Percentiles rank a stretch among this genome's conserved stretches.
Evolutionary conservation across 2,797 vertebrate genomes (phyloP).

Genomic region (Orestias chungarensis): DNA sequence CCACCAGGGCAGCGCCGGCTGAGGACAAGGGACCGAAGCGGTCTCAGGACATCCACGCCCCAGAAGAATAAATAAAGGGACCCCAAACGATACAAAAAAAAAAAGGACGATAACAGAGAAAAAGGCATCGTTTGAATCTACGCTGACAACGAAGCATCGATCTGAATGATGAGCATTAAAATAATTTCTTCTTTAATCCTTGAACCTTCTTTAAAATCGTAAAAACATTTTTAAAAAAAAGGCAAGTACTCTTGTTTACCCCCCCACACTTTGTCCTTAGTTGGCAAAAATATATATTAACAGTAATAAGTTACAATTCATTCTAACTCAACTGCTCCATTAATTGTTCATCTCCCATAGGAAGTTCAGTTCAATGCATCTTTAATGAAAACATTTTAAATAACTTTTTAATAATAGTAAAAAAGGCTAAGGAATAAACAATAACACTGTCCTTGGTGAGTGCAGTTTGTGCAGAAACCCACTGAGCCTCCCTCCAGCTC

Average conservation of each 20-base stretch:
- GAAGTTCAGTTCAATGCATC: constrained; percentile 84
- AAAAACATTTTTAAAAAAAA: constrained; percentile 81
- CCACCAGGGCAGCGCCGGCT: constrained; percentile 55
- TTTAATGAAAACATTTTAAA: constrained; percentile 93
- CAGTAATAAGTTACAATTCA: constrained; percentile 84
- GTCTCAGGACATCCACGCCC: constrained; percentile 61
- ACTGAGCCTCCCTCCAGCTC: constrained; percentile 45
- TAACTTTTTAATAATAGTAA: constrained; percentile 85
- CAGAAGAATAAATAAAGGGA: constrained; percentile 79
- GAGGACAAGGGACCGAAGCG: constrained; percentile 73
- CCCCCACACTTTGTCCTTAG: constrained; percentile 75
- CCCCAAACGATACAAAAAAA: constrained; percentile 68
- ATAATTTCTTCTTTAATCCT: constrained; percentile 75
- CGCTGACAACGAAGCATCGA: constrained; percentile 75
- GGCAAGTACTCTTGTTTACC: constrained; percentile 74
- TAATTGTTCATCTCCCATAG: constrained; percentile 84
- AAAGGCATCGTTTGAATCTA: constrained; percentile 78
- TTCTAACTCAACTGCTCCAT: constrained; percentile 78
- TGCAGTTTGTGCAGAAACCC: constrained; percentile 82
- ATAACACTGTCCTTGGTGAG: constrained; percentile 80
- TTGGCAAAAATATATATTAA: constrained; percentile 84
- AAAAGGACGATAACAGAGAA: constrained; percentile 64
- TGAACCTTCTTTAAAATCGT: constrained; percentile 75
- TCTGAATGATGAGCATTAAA: constrained; percentile 82
- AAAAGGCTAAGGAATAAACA: constrained; percentile 68